Evolutionary conservation across 2,113 vertebrate genomes (phyloP).

Genomic region (Nesogale talazaci): DNA sequence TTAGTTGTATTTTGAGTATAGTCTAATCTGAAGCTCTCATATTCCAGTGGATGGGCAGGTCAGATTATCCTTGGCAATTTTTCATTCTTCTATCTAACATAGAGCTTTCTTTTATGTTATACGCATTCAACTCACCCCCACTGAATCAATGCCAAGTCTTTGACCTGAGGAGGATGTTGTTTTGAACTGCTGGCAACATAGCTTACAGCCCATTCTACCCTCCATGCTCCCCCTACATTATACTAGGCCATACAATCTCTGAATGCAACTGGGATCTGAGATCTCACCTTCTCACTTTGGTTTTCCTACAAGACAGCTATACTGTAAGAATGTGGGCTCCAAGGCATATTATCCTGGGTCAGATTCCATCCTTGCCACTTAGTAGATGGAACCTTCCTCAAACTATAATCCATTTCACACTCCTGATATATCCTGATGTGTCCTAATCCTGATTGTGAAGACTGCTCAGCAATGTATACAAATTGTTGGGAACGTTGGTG

Average conservation of each 20-base stretch:
- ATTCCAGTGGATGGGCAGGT: background rate
- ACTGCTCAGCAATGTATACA: background rate
- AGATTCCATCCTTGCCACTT: background rate
- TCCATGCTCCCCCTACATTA: no score
- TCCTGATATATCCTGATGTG: background rate
- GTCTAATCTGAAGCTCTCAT: no score
- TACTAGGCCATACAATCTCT: background rate
- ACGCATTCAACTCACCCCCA: background rate
- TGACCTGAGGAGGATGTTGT: no score
- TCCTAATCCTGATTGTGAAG: background rate
- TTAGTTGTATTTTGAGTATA: no score
- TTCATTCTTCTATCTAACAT: background rate
- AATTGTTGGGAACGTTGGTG: background rate
- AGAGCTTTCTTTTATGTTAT: background rate
- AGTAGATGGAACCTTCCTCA: background rate
- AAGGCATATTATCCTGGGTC: no score
- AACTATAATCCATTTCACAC: background rate
- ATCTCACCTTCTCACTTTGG: background rate
- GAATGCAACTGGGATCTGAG: background rate
- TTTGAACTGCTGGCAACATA: no score
- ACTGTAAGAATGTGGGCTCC: background rate
- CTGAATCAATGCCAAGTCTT: no score
- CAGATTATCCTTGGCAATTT: background rate
- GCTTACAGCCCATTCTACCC: no score
- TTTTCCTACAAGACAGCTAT: background rate